Conservation (phyloP, 2,113 vertebrate genomes). For the Dicaeum eximium region DNA sequence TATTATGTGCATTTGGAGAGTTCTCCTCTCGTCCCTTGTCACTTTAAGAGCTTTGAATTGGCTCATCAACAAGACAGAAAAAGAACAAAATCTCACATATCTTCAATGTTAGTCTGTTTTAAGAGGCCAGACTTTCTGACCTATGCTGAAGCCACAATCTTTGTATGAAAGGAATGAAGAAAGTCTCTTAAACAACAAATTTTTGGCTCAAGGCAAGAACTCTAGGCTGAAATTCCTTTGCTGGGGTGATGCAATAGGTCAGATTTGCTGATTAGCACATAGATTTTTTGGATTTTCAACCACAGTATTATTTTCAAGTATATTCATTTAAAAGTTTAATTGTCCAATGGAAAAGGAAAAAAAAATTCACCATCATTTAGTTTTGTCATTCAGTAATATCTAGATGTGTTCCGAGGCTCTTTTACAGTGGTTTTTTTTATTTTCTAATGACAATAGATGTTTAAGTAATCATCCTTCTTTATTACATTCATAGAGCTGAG, state of each 20-base stretch:
- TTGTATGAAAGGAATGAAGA: background rate
- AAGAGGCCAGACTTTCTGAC: background rate
- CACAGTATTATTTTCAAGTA: background rate
- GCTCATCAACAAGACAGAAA: background rate
- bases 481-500: background rate
- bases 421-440: background rate
- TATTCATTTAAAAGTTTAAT: background rate
- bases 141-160: background rate
- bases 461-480: background rate
- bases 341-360: background rate
- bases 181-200: background rate
- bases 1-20: background rate
- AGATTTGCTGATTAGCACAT: constrained; percentile 2
- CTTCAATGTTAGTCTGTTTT: background rate
- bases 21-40: background rate
- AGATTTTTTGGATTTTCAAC: background rate
- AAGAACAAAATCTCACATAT: background rate
- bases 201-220: constrained; percentile 7
- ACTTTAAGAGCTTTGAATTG: background rate
- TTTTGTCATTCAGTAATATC: background rate
- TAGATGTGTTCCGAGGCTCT: background rate
- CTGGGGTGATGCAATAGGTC: background rate
- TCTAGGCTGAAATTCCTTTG: background rate
- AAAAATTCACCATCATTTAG: background rate
- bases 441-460: background rate